These are phyloP conservation scores for Drepana arcuata DNA, from an alignment of 1,140 invertebrate species.

Conservation along the genomic window DNA sequence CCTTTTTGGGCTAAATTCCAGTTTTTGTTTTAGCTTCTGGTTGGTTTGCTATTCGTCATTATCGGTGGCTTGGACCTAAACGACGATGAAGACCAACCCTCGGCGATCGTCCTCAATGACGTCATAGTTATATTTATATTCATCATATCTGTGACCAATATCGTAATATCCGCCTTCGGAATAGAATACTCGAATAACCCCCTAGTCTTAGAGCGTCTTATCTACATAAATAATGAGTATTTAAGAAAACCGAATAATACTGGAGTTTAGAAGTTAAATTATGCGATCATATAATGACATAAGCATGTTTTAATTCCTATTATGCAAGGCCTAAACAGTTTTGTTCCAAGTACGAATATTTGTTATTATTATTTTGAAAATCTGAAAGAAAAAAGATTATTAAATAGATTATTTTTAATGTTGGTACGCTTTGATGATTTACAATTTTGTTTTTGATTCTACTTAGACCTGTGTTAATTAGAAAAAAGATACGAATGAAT, in stretches of 20 bases:
- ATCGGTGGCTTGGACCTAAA: conserved; percentile 88
- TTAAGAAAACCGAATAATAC: conserved; percentile 43
- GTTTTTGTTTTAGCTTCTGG: conserved; percentile 76
- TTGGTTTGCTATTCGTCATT: conserved; percentile 84
- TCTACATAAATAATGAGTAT: conserved; percentile 51
- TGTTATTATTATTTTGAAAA: too few relatives aligned
- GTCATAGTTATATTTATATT: conserved; percentile 85
- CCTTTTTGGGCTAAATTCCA: too few relatives aligned
- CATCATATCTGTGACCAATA: conserved; percentile 83
- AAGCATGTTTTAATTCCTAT: not conserved
- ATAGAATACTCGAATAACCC: conserved; percentile 82
- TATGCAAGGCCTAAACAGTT: not conserved
- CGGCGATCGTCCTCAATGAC: conserved; percentile 84
- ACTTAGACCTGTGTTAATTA: too few relatives aligned
- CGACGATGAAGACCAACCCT: conserved; percentile 77
- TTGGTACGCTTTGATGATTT: too few relatives aligned
- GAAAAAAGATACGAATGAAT: too few relatives aligned
- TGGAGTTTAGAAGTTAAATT: conserved; percentile 5
- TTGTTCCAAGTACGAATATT: too few relatives aligned
- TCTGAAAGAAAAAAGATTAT: too few relatives aligned
- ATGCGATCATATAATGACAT: not conserved
- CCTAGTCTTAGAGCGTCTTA: conserved; percentile 57
- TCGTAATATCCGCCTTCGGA: conserved; percentile 86
- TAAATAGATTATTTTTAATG: too few relatives aligned
- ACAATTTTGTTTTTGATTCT: too few relatives aligned